Evolutionary conservation across 23 tunicate genomes (phyloP).

Genomic region (Halocynthia aurantium): DNA sequence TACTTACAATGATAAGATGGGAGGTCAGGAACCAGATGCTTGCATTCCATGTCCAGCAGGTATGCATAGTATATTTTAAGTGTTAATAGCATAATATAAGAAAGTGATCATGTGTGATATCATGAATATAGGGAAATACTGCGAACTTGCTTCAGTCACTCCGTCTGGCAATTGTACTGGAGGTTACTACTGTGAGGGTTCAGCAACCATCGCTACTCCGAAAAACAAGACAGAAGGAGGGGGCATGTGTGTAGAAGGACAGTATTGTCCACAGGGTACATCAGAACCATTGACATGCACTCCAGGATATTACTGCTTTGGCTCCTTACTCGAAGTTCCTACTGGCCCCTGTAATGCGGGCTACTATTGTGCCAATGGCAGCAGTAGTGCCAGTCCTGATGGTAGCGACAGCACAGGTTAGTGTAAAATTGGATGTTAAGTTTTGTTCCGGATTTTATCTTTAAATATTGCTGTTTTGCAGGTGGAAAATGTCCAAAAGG

Average conservation of each 20-base stretch:
- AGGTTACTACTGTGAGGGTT: slow-evolving; percentile 72
- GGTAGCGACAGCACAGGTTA: slow-evolving; percentile 65
- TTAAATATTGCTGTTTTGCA: slow-evolving; percentile 1
- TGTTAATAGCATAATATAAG: too few relatives aligned
- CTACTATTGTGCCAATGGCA: slow-evolving; percentile 62
- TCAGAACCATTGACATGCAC: slow-evolving; percentile 43
- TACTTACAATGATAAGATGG: slow-evolving; percentile 53
- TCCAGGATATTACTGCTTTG: slow-evolving; percentile 57
- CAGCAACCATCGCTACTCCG: slow-evolving; percentile 34
- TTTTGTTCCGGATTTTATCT: not conserved
- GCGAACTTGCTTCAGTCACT: slow-evolving; percentile 18
- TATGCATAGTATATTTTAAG: not conserved
- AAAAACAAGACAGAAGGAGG: slow-evolving; percentile 29
- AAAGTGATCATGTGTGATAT: not conserved
- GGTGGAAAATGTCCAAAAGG: slow-evolving; percentile 87
- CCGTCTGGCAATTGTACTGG: slow-evolving; percentile 52
- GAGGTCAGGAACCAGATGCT: slow-evolving; percentile 2
- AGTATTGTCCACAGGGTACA: slow-evolving; percentile 74
- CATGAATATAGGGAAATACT: slow-evolving; percentile 42
- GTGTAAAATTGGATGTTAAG: not conserved
- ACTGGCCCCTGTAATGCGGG: slow-evolving; percentile 55
- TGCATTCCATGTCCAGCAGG: slow-evolving; percentile 64
- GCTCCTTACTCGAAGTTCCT: slow-evolving; percentile 26
- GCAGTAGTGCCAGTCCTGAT: slow-evolving; percentile 30
- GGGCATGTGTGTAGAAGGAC: slow-evolving; percentile 64